phyloP scores from a whole-genome alignment of 1,140 invertebrate genomes.

The Magallana ariakensis region DNA sequence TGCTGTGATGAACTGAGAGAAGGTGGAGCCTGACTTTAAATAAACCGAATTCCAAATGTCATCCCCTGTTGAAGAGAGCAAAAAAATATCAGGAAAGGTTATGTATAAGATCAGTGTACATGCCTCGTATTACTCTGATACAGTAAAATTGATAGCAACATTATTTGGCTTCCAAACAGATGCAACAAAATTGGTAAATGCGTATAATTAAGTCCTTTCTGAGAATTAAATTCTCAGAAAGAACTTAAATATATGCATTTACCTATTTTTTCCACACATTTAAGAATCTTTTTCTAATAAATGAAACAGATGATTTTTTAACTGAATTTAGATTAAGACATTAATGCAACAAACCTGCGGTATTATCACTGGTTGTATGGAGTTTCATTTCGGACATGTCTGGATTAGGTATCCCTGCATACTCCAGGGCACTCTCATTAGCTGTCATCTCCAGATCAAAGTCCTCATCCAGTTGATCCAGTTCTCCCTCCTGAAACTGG shows the following conservation, averaged over 20 bases:
- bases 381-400: constrained; percentile 44
- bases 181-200: no score
- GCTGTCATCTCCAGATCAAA: constrained; percentile 65
- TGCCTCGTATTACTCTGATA: no score
- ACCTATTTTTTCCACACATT: no score
- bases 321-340: no score
- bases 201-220: no score
- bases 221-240: no score
- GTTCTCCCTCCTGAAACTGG: constrained; percentile 67
- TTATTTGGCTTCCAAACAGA: no score
- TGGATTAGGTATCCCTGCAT: constrained; percentile 45
- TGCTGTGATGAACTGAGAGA: constrained; percentile 1
- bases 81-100: neutral
- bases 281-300: no score
- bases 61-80: constrained; percentile 51
- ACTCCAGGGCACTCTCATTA: constrained; percentile 38
- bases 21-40: constrained; percentile 16
- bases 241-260: no score
- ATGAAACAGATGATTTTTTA: no score
- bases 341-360: neutral
- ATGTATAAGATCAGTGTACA: no score
- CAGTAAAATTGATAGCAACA: no score
- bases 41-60: constrained; percentile 20
- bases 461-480: constrained; percentile 67
- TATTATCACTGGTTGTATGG: constrained; percentile 24